Percentiles rank a stretch among this genome's conserved stretches.
These are phyloP conservation scores for Scaptomyza polygonia DNA, from an alignment of 2,888 invertebrate genomes.

Conservation along the genomic window DNA sequence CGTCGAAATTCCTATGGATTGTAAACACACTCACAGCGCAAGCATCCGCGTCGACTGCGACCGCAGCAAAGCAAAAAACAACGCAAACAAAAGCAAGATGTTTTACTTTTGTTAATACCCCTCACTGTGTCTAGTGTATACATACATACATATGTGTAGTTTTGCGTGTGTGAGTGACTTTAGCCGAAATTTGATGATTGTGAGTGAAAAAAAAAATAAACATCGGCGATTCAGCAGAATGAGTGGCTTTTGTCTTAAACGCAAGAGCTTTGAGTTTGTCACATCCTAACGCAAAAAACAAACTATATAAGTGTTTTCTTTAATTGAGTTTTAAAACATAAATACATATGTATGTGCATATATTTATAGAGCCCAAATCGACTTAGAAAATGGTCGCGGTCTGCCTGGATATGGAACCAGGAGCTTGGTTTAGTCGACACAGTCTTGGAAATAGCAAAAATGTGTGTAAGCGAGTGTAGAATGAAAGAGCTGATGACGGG, in stretches of 20 bases:
- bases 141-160: background rate
- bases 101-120: constrained; percentile 39
- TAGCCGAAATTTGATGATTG: constrained; percentile 57
- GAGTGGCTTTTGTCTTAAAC: constrained; percentile 44
- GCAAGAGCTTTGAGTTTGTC: constrained; percentile 8
- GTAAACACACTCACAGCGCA: constrained; percentile 8
- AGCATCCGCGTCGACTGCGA: constrained; percentile 22
- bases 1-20: constrained; percentile 68
- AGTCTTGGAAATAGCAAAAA: background rate
- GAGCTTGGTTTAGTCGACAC: constrained; percentile 43
- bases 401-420: constrained; percentile 45
- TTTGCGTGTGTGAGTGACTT: constrained; percentile 30
- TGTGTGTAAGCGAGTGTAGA: constrained; percentile 6
- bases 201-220: constrained; percentile 50
- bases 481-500: constrained; percentile 58
- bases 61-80: constrained; percentile 51
- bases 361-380: background rate
- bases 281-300: background rate
- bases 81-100: constrained; percentile 43
- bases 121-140: constrained; percentile 18
- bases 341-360: background rate
- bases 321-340: background rate
- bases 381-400: constrained; percentile 24
- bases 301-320: background rate
- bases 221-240: constrained; percentile 18